Base-by-base conservation (phyloP, 2,888 invertebrate species). In the Dasysyrphus tricinctus region DNA sequence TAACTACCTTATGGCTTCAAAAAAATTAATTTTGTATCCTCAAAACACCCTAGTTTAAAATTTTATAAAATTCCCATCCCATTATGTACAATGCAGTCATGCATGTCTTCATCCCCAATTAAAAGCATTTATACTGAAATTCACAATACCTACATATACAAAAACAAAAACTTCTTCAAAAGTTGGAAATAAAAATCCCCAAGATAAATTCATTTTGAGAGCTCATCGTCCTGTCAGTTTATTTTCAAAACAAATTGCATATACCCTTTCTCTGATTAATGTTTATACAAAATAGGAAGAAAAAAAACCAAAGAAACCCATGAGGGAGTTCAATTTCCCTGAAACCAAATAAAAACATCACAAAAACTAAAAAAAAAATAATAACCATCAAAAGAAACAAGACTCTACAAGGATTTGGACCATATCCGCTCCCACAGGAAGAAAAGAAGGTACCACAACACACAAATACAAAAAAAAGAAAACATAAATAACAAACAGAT, bases 141-240 rank as follows among this genome's bases (percentile, higher is more conserved):
- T 1, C 6, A 24, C 24, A 24, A 24, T 3, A 3, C n/a, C n/a
- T n/a, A 19, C 3, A 51, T 24, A 12, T 24, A 29, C 8, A 19
- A 1, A 47, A 4, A n/a, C n/a, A 16, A 57, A 37, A 37, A 16
- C 59, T 19, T 34, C 39, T 29, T 44, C 16, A 32, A 32, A 24
- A 32, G 16, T 65, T 47, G 16, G 47, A 19, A 67, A 49, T 49
- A 14, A 49, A 49, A 67, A 14, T 14, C 49, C 37, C 59, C 57
- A 77, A 61, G 24, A 59, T 56, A 37, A 72, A 72, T 57, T 57
- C 24, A n/a, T 56, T 63, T 70, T 76, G 47, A 80, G 47, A 65
- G 32, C 65, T 75, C 32, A 24, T 75, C 24, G 61, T 61, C 44
- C 61, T 49, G 54, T 61, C 75, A 47, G 63, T 47, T 76, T 29